These are phyloP conservation scores for Epistrophella euchroma DNA, from an alignment of 2,888 invertebrate species.

Conservation along the genomic window DNA sequence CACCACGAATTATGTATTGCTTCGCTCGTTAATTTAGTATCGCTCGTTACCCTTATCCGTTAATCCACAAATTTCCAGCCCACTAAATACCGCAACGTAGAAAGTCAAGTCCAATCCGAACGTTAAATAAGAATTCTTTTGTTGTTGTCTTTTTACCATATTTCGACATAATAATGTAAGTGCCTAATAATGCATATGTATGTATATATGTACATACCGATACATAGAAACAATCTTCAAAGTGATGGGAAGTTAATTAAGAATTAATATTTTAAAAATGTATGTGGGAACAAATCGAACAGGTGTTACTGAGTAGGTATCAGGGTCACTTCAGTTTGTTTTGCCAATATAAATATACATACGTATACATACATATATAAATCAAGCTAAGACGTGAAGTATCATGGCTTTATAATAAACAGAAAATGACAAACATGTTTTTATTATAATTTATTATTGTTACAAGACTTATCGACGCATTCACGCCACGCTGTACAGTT, in stretches of 20 bases:
- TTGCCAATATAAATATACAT: slow-evolving; percentile 1
- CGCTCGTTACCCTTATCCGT: not conserved
- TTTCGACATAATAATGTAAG: too few relatives aligned
- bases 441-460: slow-evolving; percentile 39
- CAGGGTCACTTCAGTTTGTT: slow-evolving; percentile 34
- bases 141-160: not conserved
- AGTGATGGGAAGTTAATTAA: not conserved
- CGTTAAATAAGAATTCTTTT: not conserved
- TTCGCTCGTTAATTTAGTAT: not conserved
- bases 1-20: not conserved
- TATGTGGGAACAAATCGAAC: slow-evolving; percentile 36
- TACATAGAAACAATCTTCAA: not conserved
- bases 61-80: not conserved
- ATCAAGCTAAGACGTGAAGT: not conserved
- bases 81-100: not conserved
- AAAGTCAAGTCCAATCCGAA: not conserved
- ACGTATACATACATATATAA: too few relatives aligned
- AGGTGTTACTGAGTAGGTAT: slow-evolving; percentile 42
- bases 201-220: not conserved
- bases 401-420: not conserved
- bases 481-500: not conserved
- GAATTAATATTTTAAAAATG: not conserved
- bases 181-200: not conserved
- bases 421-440: slow-evolving; percentile 62
- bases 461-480: slow-evolving; percentile 7